A percentile compares a stretch with the other conserved stretches of the same genome.
Evolutionary conservation across 2,797 vertebrate species (phyloP).

Genomic region (Acanthurus tractus): DNA sequence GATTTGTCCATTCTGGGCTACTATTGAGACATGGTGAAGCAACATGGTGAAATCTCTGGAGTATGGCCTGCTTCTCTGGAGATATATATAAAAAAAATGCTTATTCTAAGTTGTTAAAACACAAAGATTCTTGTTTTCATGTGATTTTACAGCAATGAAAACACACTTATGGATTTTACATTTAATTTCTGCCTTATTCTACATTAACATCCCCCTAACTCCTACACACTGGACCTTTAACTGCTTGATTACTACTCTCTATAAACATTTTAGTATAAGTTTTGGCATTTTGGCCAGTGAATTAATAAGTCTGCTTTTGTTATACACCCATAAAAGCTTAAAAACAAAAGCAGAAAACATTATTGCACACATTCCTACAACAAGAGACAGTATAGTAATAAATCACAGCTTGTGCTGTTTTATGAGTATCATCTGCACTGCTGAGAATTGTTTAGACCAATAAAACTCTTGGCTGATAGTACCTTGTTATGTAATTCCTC

Average conservation of each 20-base stretch:
- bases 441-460: constrained; percentile 54
- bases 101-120: too few species aligned
- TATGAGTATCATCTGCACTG: constrained; percentile 45
- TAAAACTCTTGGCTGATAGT: constrained; percentile 49
- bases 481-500: constrained; percentile 36
- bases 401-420: constrained; percentile 46
- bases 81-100: too few species aligned
- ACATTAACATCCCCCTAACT: too few species aligned
- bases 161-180: too few species aligned
- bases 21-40: too few species aligned
- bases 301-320: neutral
- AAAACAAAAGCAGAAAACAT: constrained; percentile 24
- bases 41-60: too few species aligned
- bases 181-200: too few species aligned
- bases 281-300: neutral
- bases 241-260: neutral
- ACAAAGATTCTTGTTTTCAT: too few species aligned
- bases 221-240: too few species aligned
- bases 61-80: too few species aligned
- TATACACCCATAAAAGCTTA: constrained; percentile 8
- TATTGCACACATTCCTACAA: constrained; percentile 13
- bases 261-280: constrained; percentile 6
- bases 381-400: constrained; percentile 31
- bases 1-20: too few species aligned
- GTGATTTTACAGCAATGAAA: too few species aligned